Evolutionary conservation across 1,140 invertebrate genomes (phyloP), one percentile per base, ranked within the genome.

Genomic region (Papilio polytes): DNA sequence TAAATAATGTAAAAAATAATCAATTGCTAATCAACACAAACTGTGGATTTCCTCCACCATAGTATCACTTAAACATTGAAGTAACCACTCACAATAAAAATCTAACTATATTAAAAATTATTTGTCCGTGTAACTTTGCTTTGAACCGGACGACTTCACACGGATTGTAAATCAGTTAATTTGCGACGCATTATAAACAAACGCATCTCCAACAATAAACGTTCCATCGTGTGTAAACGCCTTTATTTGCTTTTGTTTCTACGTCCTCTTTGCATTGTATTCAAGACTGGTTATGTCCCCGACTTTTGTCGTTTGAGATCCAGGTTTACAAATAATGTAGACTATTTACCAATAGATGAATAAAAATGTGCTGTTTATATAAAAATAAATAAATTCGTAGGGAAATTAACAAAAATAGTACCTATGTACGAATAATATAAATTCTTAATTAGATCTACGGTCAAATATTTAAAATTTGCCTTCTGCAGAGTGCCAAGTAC

Each of bases 101-200:
- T 0, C 22, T 12, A 63, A 10, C n/a, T n/a, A n/a, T n/a, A 3
- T 63, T 9, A 63, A 26, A 22, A 22, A 9, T 63, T 22, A 63
- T 31, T 31, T 8, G 26, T 18, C 13, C 22, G 26, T 70, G 4
- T 31, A 13, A 10, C 20, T 12, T 70, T 12, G 18, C 36, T 74
- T 74, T 74, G 44, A 46, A 74, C 72, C 15, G 36, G 72, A 44
- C 31, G 70, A 74, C 72, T 74, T 74, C 72, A 74, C 72, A 74
- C 63, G 22, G 72, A 20, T 46, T 74, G 41, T 74, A 74, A 74
- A 74, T 74, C 72, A 74, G 72, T 74, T 41, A 22, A 74, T 74
- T 46, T 36, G 22, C 13, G 59, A 6, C 70, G 41, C 36, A 44
- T 13, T 12, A 22, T 15, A 74, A 46, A 74, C 72, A 74, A 74